Evolutionary conservation across 30 jellyfish, hydroid and myxozoan genomes (phyloP).

Genomic region (Turritopsis rubra): DNA sequence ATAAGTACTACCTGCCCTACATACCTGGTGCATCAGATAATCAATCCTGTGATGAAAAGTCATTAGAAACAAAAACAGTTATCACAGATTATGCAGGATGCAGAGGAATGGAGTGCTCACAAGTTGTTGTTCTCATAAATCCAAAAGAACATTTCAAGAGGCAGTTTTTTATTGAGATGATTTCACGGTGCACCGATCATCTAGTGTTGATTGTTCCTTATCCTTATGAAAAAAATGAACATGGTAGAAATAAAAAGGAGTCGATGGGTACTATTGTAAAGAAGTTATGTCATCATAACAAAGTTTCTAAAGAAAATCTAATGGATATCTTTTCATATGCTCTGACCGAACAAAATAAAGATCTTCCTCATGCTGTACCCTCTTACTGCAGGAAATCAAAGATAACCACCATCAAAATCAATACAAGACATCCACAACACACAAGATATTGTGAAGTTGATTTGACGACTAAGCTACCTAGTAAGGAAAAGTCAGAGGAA

Average conservation of each 20-base stretch:
- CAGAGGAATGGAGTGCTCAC: conserved; percentile 2
- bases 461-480: not conserved
- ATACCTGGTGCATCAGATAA: not conserved
- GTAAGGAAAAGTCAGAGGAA: not conserved
- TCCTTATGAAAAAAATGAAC: not conserved
- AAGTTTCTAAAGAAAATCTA: not conserved
- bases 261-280: not conserved
- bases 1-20: not conserved
- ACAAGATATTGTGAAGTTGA: not conserved
- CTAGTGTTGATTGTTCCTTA: not conserved
- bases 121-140: conserved; percentile 1
- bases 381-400: not conserved
- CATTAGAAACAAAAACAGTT: not conserved
- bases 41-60: not conserved
- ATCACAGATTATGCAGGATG: not conserved
- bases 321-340: not conserved
- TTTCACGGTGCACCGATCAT: conserved; percentile 4
- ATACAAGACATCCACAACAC: not conserved
- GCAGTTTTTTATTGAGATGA: not conserved
- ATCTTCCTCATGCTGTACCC: not conserved
- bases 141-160: not conserved
- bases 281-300: not conserved
- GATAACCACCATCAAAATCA: not conserved
- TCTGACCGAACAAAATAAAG: not conserved
- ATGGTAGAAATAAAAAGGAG: not conserved